These are phyloP conservation scores for Patella caerulea DNA, from an alignment of 2,888 invertebrate genomes.

Conservation along the genomic window DNA sequence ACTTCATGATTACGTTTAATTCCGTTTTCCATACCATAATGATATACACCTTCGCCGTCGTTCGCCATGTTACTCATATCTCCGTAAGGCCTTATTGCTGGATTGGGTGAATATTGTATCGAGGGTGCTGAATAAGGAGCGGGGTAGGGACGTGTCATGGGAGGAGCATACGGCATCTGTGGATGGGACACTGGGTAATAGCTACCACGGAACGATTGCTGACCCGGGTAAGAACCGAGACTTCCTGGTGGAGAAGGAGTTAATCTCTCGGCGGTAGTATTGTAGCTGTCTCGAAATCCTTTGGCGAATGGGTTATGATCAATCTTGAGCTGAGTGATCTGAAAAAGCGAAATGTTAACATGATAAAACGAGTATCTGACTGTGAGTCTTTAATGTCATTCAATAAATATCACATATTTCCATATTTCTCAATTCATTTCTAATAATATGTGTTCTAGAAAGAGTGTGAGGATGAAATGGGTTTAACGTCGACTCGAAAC, in stretches of 20 bases:
- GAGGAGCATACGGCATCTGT: not conserved
- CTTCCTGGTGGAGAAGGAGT: not conserved
- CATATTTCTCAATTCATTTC: too few relatives aligned
- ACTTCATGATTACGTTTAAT: not conserved
- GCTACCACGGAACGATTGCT: not conserved
- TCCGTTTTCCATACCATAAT: slow-evolving; percentile 11
- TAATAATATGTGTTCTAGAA: too few relatives aligned
- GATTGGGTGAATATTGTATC: not conserved
- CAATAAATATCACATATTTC: too few relatives aligned
- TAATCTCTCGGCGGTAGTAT: slow-evolving; percentile 18
- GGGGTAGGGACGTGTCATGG: not conserved
- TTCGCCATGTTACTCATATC: not conserved
- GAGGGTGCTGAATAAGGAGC: not conserved
- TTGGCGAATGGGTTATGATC: slow-evolving; percentile 73
- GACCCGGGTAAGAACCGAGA: not conserved
- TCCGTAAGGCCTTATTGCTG: not conserved
- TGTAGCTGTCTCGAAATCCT: slow-evolving; percentile 70
- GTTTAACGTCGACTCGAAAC: too few relatives aligned
- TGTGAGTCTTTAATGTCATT: too few relatives aligned
- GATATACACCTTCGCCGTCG: not conserved
- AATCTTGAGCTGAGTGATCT: slow-evolving; percentile 73
- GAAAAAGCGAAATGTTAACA: slow-evolving; percentile 35
- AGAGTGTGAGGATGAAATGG: too few relatives aligned
- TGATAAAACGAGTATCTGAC: not conserved
- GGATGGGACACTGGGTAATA: not conserved